A percentile compares a stretch with the other conserved stretches of the same genome.
phyloP scores from a whole-genome alignment of 2,888 invertebrate species.

The Eupithecia tripunctaria region DNA sequence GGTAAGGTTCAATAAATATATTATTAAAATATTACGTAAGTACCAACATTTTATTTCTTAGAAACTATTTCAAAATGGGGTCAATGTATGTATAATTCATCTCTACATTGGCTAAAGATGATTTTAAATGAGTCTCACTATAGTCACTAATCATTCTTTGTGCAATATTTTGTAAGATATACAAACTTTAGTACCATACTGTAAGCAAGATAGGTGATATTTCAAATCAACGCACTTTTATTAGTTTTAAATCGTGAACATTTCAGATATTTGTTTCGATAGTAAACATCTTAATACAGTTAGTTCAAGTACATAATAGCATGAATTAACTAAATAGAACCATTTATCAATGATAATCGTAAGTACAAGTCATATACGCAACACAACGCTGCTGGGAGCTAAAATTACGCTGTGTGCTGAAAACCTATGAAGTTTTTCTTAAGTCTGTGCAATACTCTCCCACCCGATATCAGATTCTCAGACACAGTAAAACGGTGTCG shows the following conservation, averaged over 20 bases:
- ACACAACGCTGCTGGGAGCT: conserved; percentile 4
- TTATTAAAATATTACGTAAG: conserved; percentile 48
- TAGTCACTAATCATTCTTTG: conserved; percentile 21
- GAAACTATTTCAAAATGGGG: conserved; percentile 35
- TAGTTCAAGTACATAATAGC: not conserved
- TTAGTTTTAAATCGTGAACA: not conserved
- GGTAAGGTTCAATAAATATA: conserved; percentile 49
- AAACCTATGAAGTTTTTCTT: not conserved
- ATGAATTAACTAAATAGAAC: too few relatives aligned
- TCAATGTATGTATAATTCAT: conserved; percentile 29
- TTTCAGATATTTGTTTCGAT: not conserved
- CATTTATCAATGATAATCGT: too few relatives aligned
- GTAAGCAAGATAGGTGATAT: not conserved
- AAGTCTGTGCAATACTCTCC: not conserved
- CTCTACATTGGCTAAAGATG: conserved; percentile 11
- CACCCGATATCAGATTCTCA: not conserved
- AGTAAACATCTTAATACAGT: not conserved
- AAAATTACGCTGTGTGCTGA: not conserved
- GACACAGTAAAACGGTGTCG: not conserved
- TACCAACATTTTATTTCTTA: conserved; percentile 36
- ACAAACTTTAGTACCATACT: not conserved
- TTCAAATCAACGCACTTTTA: conserved; percentile 13
- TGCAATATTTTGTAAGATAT: conserved; percentile 19
- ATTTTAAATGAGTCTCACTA: conserved; percentile 19
- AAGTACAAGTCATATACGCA: not conserved